Evolutionary conservation across 2,113 vertebrate genomes (phyloP).

Genomic region (Protomyctophum bolini): DNA sequence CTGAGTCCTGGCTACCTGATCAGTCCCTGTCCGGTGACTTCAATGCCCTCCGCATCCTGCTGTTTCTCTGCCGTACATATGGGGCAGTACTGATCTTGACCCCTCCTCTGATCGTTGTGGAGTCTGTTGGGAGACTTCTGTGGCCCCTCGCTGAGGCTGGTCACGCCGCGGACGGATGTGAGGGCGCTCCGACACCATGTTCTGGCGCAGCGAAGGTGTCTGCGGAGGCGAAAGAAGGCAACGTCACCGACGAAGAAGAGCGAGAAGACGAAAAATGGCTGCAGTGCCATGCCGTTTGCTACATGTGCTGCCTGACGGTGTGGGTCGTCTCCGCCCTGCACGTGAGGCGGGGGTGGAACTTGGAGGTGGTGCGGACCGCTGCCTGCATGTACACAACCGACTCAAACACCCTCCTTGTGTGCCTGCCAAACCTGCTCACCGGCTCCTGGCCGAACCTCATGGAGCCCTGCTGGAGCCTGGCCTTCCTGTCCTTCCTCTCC

Average conservation of each 20-base stretch:
- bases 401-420: conserved; percentile 53
- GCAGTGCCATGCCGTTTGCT: conserved; percentile 31
- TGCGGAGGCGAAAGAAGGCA: conserved; percentile 6
- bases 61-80: conserved; percentile 78
- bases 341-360: conserved; percentile 41
- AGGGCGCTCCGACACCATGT: neutral
- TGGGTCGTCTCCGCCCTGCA: conserved; percentile 70
- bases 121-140: conserved; percentile 54
- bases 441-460: conserved; percentile 26
- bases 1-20: conserved; percentile 44
- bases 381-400: conserved; percentile 56
- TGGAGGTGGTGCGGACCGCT: conserved; percentile 44
- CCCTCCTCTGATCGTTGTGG: conserved; percentile 68
- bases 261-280: neutral
- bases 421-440: conserved; percentile 67
- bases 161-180: neutral
- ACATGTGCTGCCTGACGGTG: conserved; percentile 73
- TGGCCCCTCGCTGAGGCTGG: neutral
- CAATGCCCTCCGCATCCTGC: conserved; percentile 75
- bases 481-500: conserved; percentile 34
- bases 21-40: conserved; percentile 43
- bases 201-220: neutral
- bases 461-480: conserved; percentile 43
- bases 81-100: conserved; percentile 68
- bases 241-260: neutral